A percentile compares a stretch with the other conserved stretches of the same genome.
Evolutionary conservation across 2,113 vertebrate genomes (phyloP).

Genomic region (Tonatia bakeri): DNA sequence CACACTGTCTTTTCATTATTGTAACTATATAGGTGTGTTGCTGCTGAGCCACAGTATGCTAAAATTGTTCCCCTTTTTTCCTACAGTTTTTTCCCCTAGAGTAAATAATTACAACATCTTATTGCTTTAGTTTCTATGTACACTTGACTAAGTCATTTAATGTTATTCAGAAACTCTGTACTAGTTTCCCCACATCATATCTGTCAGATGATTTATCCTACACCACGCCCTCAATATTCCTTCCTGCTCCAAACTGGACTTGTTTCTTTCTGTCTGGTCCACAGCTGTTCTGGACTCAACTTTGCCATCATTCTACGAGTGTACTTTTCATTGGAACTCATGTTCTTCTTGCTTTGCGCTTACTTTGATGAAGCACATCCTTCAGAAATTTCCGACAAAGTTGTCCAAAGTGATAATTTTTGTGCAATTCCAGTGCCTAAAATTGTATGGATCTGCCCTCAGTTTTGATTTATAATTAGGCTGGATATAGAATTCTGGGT

Average conservation of each 20-base stretch:
- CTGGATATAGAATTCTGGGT: background rate
- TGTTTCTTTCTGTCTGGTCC: background rate
- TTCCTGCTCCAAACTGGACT: background rate
- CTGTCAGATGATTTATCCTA: background rate
- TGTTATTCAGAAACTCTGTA: background rate
- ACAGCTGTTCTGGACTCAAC: background rate
- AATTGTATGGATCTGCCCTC: background rate
- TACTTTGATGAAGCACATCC: background rate
- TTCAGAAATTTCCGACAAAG: background rate
- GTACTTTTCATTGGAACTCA: background rate
- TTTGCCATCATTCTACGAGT: background rate
- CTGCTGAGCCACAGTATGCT: background rate
- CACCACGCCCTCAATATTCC: background rate
- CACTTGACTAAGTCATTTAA: background rate
- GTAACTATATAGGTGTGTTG: background rate
- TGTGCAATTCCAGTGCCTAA: background rate
- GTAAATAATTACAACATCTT: background rate
- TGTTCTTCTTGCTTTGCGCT: background rate
- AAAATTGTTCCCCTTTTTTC: background rate
- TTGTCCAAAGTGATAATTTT: background rate
- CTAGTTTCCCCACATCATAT: background rate
- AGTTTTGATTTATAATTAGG: background rate
- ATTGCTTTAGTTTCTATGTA: background rate
- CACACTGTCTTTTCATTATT: background rate
- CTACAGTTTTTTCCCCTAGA: background rate